Base-by-base conservation (phyloP, 2,113 vertebrate species). In the Nesoenas mayeri region DNA sequence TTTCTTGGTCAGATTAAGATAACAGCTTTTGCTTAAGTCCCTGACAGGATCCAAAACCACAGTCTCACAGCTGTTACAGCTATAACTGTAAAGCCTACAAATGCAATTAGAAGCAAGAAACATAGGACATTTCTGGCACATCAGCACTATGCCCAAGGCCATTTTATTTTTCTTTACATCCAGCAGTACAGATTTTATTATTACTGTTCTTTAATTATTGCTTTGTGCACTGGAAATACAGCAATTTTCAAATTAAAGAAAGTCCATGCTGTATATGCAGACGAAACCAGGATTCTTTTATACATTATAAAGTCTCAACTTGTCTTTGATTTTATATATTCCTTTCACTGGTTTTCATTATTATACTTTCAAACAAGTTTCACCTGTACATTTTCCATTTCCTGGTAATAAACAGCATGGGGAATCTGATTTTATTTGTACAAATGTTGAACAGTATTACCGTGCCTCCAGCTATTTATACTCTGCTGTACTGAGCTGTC, bases 391-490 rank as follows among this genome's bases (percentile, higher is more conserved):
- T 72, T 74, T 88, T 96, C 91, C 19, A 82, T 79, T 91, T 93
- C 61, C 57, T 67, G 26, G 50, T 96, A 75, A 92, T 83, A 96
- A 96, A 70, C 47, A 88, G 60, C 48, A 80, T n/a, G 29, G 34
- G 14, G 21, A 48, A 54, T 73, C 69, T 51, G 21, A 62, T 81
- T 80, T 93, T 81, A 75, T 32, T 94, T 89, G 92, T 72, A 95
- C 75, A 95, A 95, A 90, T 36, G 32, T 36, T 86, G 60, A 96
- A 44, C 32, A 48, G 36, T 44, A 74, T 62, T 34, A 53, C 16
- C 58, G 29, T 66, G 65, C 73, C 53, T 93, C 72, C 21, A 82
- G 74, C 79, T 95, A 90, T 93, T 95, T 97, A 72, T 82, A 72
- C 73, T 83, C 75, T 80, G 56, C 70, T 54, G 12, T 42, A 34